These are phyloP conservation scores for Tetragonisca angustula DNA, from an alignment of 2,888 invertebrate genomes.

Conservation along the genomic window DNA sequence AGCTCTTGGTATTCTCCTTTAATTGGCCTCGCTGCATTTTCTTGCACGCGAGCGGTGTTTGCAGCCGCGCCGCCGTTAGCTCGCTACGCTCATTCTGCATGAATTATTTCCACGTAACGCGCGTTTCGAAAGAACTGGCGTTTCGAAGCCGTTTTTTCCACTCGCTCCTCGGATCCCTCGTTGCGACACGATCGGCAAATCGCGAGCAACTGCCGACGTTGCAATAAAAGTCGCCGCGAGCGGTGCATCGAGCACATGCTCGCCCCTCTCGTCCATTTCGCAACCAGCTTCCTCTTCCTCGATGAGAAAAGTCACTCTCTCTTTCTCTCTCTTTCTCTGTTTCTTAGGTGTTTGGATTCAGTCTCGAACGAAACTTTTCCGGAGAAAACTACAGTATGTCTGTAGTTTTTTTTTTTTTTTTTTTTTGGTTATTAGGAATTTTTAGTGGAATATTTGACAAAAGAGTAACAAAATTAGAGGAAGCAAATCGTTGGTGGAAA, in stretches of 20 bases:
- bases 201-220: slow-evolving; percentile 45
- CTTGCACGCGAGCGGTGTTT: slow-evolving; percentile 21
- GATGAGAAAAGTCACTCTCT: not conserved
- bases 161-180: not conserved
- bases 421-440: not conserved
- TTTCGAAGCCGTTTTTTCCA: not conserved
- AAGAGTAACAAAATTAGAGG: not conserved
- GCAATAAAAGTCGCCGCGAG: slow-evolving; percentile 53
- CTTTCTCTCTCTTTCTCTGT: too few species aligned
- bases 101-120: slow-evolving; percentile 39
- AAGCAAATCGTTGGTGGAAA: not conserved
- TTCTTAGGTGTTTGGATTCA: too few species aligned
- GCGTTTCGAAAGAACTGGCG: slow-evolving; percentile 28
- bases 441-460: not conserved
- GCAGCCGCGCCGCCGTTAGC: slow-evolving; percentile 11
- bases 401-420: not conserved
- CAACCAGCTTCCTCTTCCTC: not conserved
- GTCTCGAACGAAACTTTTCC: not conserved
- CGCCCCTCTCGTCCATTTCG: slow-evolving; percentile 43
- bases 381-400: not conserved
- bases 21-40: slow-evolving; percentile 25
- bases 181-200: slow-evolving; percentile 53
- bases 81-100: slow-evolving; percentile 24
- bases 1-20: slow-evolving; percentile 11
- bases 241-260: slow-evolving; percentile 44